A percentile compares a stretch with the other conserved stretches of the same genome.
These are phyloP conservation scores for Pteruthius melanotis DNA, from an alignment of 2,113 vertebrate genomes.

Conservation along the genomic window DNA sequence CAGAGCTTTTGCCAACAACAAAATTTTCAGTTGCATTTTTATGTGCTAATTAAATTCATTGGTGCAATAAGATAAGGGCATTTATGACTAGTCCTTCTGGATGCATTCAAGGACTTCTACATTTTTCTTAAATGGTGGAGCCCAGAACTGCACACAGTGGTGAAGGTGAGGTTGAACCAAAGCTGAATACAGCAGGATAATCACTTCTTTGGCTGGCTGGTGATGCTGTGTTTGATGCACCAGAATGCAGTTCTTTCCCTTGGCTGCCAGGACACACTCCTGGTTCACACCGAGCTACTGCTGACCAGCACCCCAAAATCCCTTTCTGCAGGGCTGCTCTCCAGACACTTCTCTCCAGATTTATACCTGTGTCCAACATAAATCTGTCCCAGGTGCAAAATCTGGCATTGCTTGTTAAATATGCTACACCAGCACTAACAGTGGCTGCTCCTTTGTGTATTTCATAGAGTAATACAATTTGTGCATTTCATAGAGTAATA, in stretches of 20 bases:
- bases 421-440: background rate
- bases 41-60: background rate
- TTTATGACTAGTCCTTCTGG: background rate
- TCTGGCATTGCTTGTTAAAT: background rate
- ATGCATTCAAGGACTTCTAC: background rate
- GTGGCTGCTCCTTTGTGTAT: background rate
- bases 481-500: background rate
- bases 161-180: background rate
- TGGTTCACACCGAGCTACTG: background rate
- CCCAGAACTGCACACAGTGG: background rate
- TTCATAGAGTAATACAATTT: background rate
- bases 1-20: background rate
- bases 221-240: background rate
- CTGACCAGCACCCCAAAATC: background rate
- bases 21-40: background rate
- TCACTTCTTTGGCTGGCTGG: background rate
- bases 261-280: background rate
- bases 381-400: background rate
- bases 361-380: background rate
- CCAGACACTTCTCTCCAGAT: background rate
- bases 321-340: background rate
- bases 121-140: background rate
- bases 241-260: background rate
- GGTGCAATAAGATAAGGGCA: background rate
- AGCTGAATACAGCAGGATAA: rapidly evolving